A percentile compares a stretch with the other conserved stretches of the same genome.
These are phyloP conservation scores for Drosophila multiciliata DNA, from an alignment of 2,888 invertebrate genomes.

Conservation along the genomic window DNA sequence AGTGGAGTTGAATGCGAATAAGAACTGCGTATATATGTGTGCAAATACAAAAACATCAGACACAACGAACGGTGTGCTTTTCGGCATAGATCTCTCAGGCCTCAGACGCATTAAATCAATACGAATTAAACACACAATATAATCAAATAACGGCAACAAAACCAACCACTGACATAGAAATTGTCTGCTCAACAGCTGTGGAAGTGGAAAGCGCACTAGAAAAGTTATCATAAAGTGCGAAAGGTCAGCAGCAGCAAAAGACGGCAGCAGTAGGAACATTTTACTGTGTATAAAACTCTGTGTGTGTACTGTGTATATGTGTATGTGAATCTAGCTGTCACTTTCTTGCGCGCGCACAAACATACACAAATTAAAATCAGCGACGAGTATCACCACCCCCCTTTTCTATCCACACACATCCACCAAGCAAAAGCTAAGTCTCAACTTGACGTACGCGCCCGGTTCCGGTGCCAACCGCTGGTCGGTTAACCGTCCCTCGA, in stretches of 20 bases:
- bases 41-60: conserved; percentile 67
- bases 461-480: conserved; percentile 71
- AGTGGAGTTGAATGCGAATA: conserved; percentile 61
- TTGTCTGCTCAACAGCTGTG: conserved; percentile 60
- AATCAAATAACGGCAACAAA: conserved; percentile 29
- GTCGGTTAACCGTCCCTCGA: conserved; percentile 45
- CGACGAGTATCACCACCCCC: conserved; percentile 26
- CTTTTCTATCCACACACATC: conserved; percentile 21
- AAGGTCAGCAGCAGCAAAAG: conserved; percentile 78
- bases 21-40: conserved; percentile 70
- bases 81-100: conserved; percentile 49
- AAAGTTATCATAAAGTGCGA: conserved; percentile 81
- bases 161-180: conserved; percentile 19
- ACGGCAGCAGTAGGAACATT: conserved; percentile 52
- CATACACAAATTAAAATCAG: conserved; percentile 75
- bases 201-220: conserved; percentile 59
- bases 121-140: conserved; percentile 41
- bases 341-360: conserved; percentile 77
- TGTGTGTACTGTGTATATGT: conserved; percentile 35
- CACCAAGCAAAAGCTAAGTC: conserved; percentile 33
- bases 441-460: conserved; percentile 72
- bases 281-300: conserved; percentile 45
- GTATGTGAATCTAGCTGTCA: conserved; percentile 73
- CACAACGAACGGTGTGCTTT: conserved; percentile 61
- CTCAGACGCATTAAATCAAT: conserved; percentile 44